A percentile compares a stretch with the other conserved stretches of the same genome.
These are phyloP conservation scores for Cebus imitator DNA, from an alignment of 2,113 vertebrate genomes.

Conservation along the genomic window DNA sequence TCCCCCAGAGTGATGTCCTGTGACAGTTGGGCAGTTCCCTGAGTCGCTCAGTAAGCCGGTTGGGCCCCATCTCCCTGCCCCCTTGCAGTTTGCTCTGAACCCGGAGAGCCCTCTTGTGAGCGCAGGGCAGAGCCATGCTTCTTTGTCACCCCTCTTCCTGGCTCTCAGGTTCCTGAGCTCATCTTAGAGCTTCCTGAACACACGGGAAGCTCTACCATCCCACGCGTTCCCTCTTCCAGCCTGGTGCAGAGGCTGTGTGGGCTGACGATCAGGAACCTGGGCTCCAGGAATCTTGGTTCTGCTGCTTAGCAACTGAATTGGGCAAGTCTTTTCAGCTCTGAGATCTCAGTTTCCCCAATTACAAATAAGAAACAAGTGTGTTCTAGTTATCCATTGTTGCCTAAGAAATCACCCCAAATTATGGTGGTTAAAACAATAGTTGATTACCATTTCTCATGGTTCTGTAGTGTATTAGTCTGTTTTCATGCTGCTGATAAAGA, in stretches of 20 bases:
- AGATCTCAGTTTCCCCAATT: neutral
- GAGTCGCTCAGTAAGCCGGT: too few species aligned
- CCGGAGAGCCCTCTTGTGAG: neutral
- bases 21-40: accelerated
- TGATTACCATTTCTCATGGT: neutral
- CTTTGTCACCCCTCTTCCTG: neutral
- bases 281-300: neutral
- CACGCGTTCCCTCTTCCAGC: neutral
- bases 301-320: neutral
- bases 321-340: neutral
- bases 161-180: accelerated
- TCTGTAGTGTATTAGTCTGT: neutral
- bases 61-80: neutral
- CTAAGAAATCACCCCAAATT: neutral
- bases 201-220: neutral
- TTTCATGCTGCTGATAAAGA: too few species aligned
- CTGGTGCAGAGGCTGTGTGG: neutral
- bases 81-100: too few species aligned
- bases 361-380: neutral
- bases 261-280: neutral
- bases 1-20: too few species aligned
- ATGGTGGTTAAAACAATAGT: neutral
- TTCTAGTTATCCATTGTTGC: neutral
- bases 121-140: neutral
- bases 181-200: neutral